phyloP scores from a whole-genome alignment of 2,797 vertebrate species.

The Crocodylus rhombifer region DNA sequence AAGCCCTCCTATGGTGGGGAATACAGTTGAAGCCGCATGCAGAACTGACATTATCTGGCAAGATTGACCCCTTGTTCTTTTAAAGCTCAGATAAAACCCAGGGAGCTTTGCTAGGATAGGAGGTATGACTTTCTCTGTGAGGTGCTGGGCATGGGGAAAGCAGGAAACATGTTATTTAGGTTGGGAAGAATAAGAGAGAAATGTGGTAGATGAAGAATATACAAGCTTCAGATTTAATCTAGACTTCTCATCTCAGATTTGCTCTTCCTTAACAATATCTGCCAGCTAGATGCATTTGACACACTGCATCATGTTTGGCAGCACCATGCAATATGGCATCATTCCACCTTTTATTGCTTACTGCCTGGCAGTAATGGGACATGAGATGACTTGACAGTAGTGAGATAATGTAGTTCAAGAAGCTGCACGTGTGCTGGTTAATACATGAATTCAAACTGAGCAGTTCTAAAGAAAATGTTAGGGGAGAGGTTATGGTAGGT shows the following conservation, averaged over 20 bases:
- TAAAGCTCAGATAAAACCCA: too few species aligned
- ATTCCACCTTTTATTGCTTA: neutral
- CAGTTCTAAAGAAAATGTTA: neutral
- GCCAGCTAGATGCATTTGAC: constrained; percentile 7
- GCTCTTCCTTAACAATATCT: neutral
- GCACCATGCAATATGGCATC: neutral
- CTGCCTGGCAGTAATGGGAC: constrained; percentile 31
- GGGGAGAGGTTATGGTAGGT: neutral
- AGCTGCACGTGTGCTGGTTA: neutral
- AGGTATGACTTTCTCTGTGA: neutral
- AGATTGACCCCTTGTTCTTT: neutral
- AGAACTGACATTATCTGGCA: neutral
- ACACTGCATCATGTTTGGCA: constrained; percentile 22
- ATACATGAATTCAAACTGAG: neutral
- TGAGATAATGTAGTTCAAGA: constrained; percentile 34
- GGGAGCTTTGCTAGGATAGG: neutral
- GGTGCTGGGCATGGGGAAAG: neutral
- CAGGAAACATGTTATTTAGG: neutral
- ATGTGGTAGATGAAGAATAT: neutral
- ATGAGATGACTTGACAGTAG: constrained; percentile 42
- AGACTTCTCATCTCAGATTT: neutral
- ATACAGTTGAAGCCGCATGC: rapidly evolving
- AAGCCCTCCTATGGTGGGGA: neutral
- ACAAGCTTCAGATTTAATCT: neutral
- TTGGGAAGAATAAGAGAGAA: neutral